Conservation (phyloP, 1,140 invertebrate genomes). For the Saxidomus purpurata region DNA sequence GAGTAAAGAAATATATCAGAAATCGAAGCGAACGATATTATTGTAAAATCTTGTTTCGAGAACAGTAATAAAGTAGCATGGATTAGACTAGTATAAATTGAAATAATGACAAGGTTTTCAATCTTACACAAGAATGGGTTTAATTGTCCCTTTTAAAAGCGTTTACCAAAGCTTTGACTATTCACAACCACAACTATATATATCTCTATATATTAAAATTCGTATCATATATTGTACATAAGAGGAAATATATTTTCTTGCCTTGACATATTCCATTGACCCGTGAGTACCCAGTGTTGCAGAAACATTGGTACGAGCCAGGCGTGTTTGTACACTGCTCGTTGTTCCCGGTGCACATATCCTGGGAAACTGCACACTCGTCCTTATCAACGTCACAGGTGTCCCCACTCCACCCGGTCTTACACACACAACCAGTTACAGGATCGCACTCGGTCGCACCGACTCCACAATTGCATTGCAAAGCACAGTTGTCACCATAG, state of each 20-base stretch:
- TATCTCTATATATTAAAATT: too few relatives aligned
- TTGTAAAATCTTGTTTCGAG: too few relatives aligned
- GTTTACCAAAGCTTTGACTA: too few relatives aligned
- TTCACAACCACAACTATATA: too few relatives aligned
- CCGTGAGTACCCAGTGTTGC: slow-evolving; percentile 61
- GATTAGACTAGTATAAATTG: too few relatives aligned
- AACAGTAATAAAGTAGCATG: too few relatives aligned
- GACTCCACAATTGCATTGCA: slow-evolving; percentile 40
- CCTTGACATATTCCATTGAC: background rate
- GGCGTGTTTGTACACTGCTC: slow-evolving; percentile 67
- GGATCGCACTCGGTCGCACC: slow-evolving; percentile 39
- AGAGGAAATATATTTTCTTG: background rate
- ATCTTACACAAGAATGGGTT: too few relatives aligned
- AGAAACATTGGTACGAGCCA: slow-evolving; percentile 68
- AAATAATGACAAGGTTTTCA: too few relatives aligned
- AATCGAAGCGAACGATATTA: too few relatives aligned
- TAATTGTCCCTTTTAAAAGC: too few relatives aligned
- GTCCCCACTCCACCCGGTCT: slow-evolving; percentile 28
- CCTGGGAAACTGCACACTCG: background rate
- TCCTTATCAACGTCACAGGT: slow-evolving; percentile 43
- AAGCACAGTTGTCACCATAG: slow-evolving; percentile 40
- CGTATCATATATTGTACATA: too few relatives aligned
- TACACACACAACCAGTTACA: slow-evolving; percentile 49
- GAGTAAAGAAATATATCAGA: too few relatives aligned
- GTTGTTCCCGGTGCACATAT: slow-evolving; percentile 29